Conservation (phyloP, 2,797 vertebrate species). For the Rhodeus uyekii region DNA sequence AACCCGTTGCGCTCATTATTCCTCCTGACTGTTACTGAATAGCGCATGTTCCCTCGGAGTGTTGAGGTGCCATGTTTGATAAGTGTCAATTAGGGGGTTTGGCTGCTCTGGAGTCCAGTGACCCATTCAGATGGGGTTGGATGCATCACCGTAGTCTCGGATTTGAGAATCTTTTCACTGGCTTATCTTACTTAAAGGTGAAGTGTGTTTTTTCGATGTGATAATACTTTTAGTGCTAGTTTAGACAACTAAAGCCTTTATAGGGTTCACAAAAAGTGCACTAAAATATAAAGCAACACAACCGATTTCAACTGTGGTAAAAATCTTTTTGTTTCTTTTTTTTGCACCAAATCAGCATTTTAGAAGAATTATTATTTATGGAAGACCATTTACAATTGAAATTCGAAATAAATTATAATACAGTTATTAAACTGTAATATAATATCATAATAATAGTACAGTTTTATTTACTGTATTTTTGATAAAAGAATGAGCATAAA, state of each 20-base stretch:
- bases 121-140: constrained; percentile 37
- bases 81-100: constrained; percentile 52
- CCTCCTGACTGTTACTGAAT: constrained; percentile 24
- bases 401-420: not conserved
- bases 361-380: not conserved
- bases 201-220: constrained; percentile 1
- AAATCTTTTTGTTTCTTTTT: not conserved
- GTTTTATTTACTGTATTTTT: not conserved
- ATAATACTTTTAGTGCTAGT: not conserved
- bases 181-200: constrained; percentile 15
- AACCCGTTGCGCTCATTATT: not conserved
- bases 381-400: not conserved
- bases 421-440: not conserved
- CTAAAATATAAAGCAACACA: not conserved
- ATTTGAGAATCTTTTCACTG: constrained; percentile 4
- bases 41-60: constrained; percentile 49
- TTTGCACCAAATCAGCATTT: not conserved
- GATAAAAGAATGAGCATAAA: not conserved
- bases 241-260: not conserved
- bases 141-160: not conserved
- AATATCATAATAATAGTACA: not conserved
- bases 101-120: constrained; percentile 40
- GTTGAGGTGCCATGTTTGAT: constrained; percentile 58
- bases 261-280: no score
- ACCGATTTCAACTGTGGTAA: not conserved